Percentiles rank a stretch among this genome's conserved stretches.
Conservation (phyloP, 2,888 invertebrate species). For the Rotaria magnacalcarata region DNA sequence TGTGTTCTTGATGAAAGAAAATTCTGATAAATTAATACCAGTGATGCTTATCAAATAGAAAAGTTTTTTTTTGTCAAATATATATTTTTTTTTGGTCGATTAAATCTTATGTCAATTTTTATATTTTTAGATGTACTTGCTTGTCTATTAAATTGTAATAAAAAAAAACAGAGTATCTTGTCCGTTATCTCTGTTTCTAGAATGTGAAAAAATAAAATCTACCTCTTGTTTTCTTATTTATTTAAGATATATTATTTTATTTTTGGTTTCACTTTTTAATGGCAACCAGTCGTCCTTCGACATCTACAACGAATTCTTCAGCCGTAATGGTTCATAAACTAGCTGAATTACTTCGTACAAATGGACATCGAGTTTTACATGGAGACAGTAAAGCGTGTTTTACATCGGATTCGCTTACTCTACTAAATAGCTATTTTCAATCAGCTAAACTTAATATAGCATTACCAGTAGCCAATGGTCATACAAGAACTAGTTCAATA, state of each 20-base stretch:
- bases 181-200: not conserved
- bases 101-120: too few relatives aligned
- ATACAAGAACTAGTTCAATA: not conserved
- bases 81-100: too few relatives aligned
- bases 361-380: constrained; percentile 30
- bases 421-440: constrained; percentile 21
- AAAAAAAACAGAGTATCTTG: not conserved
- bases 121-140: too few relatives aligned
- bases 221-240: not conserved
- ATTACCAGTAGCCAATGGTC: not conserved
- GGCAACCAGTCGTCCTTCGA: not conserved
- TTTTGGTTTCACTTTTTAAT: not conserved
- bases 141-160: too few relatives aligned
- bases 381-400: constrained; percentile 32
- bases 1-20: too few relatives aligned
- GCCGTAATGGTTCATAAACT: not conserved
- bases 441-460: not conserved
- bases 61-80: too few relatives aligned
- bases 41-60: too few relatives aligned
- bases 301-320: not conserved
- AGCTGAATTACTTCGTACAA: not conserved
- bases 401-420: not conserved
- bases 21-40: too few relatives aligned
- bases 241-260: not conserved
- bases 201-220: too few relatives aligned